These are phyloP conservation scores for Meriones psammophilus DNA, from an alignment of 2,797 vertebrate species.

Conservation along the genomic window DNA sequence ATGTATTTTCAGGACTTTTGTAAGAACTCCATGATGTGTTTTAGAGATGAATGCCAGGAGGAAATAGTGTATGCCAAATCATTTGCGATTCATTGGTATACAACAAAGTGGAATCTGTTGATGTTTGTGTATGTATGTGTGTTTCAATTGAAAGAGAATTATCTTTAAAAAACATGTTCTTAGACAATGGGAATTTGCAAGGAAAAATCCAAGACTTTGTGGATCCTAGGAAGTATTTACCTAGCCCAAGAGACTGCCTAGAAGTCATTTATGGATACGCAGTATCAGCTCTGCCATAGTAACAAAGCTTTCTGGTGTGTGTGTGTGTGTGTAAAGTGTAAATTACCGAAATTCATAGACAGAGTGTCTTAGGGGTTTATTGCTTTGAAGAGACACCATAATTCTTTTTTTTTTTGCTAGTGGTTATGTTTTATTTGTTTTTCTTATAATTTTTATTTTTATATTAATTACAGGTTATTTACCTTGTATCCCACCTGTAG, in stretches of 20 bases:
- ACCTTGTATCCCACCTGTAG: too few relatives aligned
- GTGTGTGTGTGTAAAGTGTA: neutral
- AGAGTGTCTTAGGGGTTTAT: neutral
- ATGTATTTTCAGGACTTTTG: conserved; percentile 44
- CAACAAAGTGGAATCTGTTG: neutral
- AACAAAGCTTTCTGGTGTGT: neutral
- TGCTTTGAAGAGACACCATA: neutral
- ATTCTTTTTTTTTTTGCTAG: neutral
- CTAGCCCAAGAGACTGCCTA: neutral
- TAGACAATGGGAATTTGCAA: conserved; percentile 44
- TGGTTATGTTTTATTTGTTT: too few relatives aligned
- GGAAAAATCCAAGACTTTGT: conserved; percentile 2
- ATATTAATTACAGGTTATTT: too few relatives aligned
- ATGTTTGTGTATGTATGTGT: neutral
- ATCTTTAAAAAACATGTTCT: conserved; percentile 39
- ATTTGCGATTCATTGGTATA: conserved; percentile 33
- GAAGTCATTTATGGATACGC: conserved; percentile 3
- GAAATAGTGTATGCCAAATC: neutral
- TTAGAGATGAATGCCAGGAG: conserved; percentile 22
- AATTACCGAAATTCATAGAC: neutral
- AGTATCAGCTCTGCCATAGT: neutral
- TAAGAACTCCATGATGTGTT: conserved; percentile 14
- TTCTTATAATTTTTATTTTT: too few relatives aligned
- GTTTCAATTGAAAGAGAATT: conserved; percentile 49
- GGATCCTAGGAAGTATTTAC: neutral